Evolutionary conservation across 1,140 invertebrate species (phyloP), one percentile per base, ranked within the genome.

Genomic region (Ips typographus): DNA sequence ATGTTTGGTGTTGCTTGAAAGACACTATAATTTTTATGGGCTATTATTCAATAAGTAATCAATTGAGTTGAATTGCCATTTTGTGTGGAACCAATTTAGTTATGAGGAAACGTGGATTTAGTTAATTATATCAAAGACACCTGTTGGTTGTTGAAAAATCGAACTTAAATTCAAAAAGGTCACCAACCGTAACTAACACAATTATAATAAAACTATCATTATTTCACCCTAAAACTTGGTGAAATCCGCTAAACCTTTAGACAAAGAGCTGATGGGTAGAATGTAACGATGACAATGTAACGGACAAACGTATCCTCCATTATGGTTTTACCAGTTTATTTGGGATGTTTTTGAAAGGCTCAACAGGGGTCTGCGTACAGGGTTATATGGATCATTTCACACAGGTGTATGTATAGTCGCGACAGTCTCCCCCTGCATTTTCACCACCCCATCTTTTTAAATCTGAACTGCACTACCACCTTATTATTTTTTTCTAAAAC

Each of bases 341-440:
- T 58, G 52, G 71, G 68, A 73, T 73, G 69, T 63, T 57, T 68
- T 38, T 71, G 68, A 73, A 73, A 73, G 61, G 64, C 64, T 7
- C 65, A 22, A 60, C 60, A 62, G 69, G 72, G 72, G 72, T 73
- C 69, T 66, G 61, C 62, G 64, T 65, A 71, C 65, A 63, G 65
- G 61, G 68, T 71, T 65, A 70, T 60, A 71, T 70, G 72, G 72
- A 73, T 73, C 72, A 73, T 71, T 73, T 71, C 72, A 67, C 72
- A 73, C 72, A 73, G 72, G 72, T 73, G 72, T 63, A 73, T 69
- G n/a, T n/a, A 71, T 56, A 53, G 57, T 57, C 68, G 63, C 61
- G 70, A 68, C 59, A 68, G 4, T 64, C 39, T 66, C 55, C 44
- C 63, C 44, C 63, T 47, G 52, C 40, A 52, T 44, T 65, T 55